These are phyloP conservation scores for Orussus abietinus DNA, from an alignment of 1,140 invertebrate genomes.

Conservation along the genomic window DNA sequence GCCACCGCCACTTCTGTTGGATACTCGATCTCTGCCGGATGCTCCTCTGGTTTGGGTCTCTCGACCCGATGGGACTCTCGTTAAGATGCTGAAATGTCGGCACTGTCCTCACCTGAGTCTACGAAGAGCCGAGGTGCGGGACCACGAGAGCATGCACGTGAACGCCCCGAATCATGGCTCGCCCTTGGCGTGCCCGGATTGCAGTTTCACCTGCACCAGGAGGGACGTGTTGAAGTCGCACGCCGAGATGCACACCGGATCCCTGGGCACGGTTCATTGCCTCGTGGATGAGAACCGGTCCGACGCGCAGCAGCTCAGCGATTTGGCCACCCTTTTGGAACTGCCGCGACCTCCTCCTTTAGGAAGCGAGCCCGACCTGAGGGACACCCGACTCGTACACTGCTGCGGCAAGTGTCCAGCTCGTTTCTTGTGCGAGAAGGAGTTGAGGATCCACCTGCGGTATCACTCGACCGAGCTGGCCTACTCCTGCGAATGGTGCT, in stretches of 20 bases:
- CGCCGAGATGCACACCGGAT: conserved; percentile 71
- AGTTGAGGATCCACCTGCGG: conserved; percentile 64
- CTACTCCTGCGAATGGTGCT: conserved; percentile 71
- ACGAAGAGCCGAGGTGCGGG: conserved; percentile 73
- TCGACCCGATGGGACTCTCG: conserved; percentile 62
- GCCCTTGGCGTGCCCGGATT: conserved; percentile 63
- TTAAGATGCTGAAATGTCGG: conserved; percentile 82
- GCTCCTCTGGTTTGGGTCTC: conserved; percentile 72
- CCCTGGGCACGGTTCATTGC: conserved; percentile 66
- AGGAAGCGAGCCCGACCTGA: conserved; percentile 38
- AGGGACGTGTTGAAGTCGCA: conserved; percentile 72
- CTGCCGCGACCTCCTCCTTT: conserved; percentile 28
- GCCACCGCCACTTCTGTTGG: conserved; percentile 38
- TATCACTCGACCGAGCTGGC: conserved; percentile 64
- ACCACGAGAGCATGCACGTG: conserved; percentile 81
- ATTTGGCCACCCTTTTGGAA: conserved; percentile 49
- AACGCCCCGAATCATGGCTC: conserved; percentile 46
- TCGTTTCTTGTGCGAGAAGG: conserved; percentile 63
- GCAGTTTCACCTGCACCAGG: conserved; percentile 77
- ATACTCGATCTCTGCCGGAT: conserved; percentile 50
- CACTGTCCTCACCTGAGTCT: conserved; percentile 81
- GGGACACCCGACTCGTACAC: conserved; percentile 46
- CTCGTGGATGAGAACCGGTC: conserved; percentile 58
- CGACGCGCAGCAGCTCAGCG: conserved; percentile 66
- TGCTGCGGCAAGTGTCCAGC: conserved; percentile 70